phyloP scores from a whole-genome alignment of 2,113 vertebrate genomes.

The cattle (Bos taurus) region DNA sequence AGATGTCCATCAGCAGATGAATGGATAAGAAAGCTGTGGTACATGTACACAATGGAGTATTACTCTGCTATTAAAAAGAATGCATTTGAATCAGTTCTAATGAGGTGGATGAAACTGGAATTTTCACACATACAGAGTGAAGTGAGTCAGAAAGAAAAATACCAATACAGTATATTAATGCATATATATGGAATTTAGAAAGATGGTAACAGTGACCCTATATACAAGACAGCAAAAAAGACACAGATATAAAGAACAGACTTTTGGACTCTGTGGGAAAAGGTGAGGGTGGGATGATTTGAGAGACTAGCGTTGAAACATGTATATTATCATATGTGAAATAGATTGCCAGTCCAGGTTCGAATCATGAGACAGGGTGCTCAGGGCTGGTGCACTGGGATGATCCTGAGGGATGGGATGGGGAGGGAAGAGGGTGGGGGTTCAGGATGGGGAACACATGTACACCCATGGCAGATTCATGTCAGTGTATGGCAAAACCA shows the following conservation, averaged over 20 bases:
- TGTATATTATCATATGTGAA: not conserved
- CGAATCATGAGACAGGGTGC: not conserved
- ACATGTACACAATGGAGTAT: not conserved
- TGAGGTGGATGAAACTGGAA: too few species aligned
- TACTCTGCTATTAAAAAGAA: not conserved
- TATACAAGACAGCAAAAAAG: not conserved
- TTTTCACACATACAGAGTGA: not conserved
- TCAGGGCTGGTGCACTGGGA: not conserved
- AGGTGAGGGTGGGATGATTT: not conserved
- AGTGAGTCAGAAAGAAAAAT: not conserved
- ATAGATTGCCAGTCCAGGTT: not conserved
- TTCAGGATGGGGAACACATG: not conserved
- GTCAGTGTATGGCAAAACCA: not conserved
- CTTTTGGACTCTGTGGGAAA: not conserved
- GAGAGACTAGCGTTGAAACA: not conserved
- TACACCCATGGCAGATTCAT: not conserved
- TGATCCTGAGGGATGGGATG: not conserved
- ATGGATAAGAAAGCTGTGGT: not conserved
- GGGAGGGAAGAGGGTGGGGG: not conserved
- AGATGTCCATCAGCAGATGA: fast-evolving
- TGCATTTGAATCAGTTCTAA: not conserved
- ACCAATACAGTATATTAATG: not conserved
- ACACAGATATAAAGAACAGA: not conserved
- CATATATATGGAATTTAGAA: not conserved
- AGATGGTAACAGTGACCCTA: not conserved